phyloP scores from a whole-genome alignment of 2,113 vertebrate species.

The Antechinus flavipes region DNA sequence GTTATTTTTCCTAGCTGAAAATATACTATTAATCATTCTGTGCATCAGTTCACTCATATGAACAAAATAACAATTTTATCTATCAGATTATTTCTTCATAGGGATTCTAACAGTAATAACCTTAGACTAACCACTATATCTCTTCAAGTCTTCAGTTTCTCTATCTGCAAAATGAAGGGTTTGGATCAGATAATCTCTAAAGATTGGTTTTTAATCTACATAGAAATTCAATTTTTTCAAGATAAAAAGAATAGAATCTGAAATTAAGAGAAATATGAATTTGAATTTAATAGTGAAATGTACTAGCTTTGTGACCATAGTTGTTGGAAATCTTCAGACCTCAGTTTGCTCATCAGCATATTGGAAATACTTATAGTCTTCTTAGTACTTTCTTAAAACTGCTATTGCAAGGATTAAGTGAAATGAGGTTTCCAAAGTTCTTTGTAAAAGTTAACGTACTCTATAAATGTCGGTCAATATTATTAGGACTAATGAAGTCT shows the following conservation, averaged over 20 bases:
- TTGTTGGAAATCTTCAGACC: not conserved
- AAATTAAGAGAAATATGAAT: not conserved
- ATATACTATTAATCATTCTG: not conserved
- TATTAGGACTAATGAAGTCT: not conserved
- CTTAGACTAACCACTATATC: not conserved
- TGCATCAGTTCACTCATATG: not conserved
- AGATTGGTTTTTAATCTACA: not conserved
- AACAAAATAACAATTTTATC: not conserved
- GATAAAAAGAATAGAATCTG: not conserved
- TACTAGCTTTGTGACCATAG: not conserved
- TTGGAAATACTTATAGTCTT: not conserved
- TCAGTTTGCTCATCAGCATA: not conserved
- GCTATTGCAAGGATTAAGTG: not conserved
- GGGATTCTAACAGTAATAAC: not conserved
- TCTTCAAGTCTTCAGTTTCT: not conserved
- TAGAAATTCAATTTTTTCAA: not conserved
- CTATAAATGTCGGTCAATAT: not conserved
- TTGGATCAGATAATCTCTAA: not conserved
- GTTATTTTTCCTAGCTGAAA: conserved; percentile 35
- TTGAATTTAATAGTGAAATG: not conserved
- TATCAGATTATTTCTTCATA: not conserved
- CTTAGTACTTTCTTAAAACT: not conserved
- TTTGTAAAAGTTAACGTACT: not conserved
- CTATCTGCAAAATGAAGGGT: not conserved
- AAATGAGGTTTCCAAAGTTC: not conserved